Conservation (phyloP, 2,888 invertebrate genomes). For the Schizaphis graminum region DNA sequence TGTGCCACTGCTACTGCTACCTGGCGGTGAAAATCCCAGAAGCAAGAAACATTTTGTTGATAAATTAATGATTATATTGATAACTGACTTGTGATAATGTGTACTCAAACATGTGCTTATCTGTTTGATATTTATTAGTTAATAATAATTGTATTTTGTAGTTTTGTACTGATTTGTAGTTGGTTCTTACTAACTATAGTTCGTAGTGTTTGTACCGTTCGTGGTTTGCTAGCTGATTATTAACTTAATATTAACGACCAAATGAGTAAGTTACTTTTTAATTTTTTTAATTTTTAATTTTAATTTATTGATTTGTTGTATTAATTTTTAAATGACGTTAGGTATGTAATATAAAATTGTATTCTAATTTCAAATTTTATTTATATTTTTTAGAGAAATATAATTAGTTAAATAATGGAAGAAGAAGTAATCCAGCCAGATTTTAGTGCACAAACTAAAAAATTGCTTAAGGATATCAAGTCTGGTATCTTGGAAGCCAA, state of each 20-base stretch:
- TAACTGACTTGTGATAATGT: not conserved
- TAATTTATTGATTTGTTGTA: too few relatives aligned
- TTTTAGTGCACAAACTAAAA: constrained; percentile 23
- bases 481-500: constrained; percentile 37
- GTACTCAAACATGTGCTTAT: not conserved
- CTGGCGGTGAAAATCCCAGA: too few relatives aligned
- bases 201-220: too few relatives aligned
- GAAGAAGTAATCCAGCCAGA: constrained; percentile 17
- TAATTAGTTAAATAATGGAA: constrained; percentile 16
- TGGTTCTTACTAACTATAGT: too few relatives aligned
- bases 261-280: too few relatives aligned
- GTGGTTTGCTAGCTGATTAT: too few relatives aligned
- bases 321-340: not conserved
- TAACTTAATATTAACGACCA: too few relatives aligned
- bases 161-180: too few relatives aligned
- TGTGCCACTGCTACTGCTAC: too few relatives aligned
- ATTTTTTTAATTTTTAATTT: too few relatives aligned
- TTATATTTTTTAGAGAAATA: not conserved
- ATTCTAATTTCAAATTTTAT: not conserved
- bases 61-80: not conserved
- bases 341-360: not conserved
- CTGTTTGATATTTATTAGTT: not conserved
- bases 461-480: constrained; percentile 50
- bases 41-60: not conserved
- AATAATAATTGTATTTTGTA: too few relatives aligned